Evolutionary conservation across 2,797 vertebrate genomes (phyloP), one percentile per base, ranked within the genome.

Genomic region (Taenioides sp.): DNA sequence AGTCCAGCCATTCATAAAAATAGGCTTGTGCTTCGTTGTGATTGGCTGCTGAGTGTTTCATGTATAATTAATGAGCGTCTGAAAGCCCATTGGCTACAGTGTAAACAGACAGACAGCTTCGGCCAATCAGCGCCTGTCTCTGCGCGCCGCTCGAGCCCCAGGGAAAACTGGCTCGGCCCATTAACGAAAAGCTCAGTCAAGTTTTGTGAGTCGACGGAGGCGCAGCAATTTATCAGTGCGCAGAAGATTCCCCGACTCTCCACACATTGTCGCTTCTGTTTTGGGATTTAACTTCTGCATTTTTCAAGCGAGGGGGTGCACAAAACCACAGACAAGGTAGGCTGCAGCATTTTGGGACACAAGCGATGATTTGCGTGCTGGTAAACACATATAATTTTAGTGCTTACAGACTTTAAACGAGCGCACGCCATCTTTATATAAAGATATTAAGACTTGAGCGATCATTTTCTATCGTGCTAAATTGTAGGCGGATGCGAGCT

Each of bases 1-100:
- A 95, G 92, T 91, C 88, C 86, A 94, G 82, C 92, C 94, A 95
- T 95, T 95, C 93, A 95, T 93, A 94, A 95, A 94, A 93, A 93
- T 87, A 93, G 90, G 84, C 76, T 83, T 10, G 57, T 60, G 65
- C 25, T 23, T 70, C 64, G 66, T 79, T 69, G 47, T 66, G 89
- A 94, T 94, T 94, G 93, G 93, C 71, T 70, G 2, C 62, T 22
- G 2, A 2, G 23, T 7, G 2, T 9, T 16, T 82, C 2, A 65
- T 90, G 65, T 28, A 92, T 92, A 80, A 91, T 86, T 77, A 58
- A 89, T 71, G 0, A 73, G 0, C 20, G 28, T 0, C 17, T 0
- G 11, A 1, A 7, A 52, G 3, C 34, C 74, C 25, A 94, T 94
- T 94, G 93, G 93, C 70, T 76, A 1, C 7, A 23, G 0, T 0